Evolutionary conservation across 2,113 vertebrate genomes (phyloP), one percentile per base, ranked within the genome.

Genomic region (Indicator maculatus): DNA sequence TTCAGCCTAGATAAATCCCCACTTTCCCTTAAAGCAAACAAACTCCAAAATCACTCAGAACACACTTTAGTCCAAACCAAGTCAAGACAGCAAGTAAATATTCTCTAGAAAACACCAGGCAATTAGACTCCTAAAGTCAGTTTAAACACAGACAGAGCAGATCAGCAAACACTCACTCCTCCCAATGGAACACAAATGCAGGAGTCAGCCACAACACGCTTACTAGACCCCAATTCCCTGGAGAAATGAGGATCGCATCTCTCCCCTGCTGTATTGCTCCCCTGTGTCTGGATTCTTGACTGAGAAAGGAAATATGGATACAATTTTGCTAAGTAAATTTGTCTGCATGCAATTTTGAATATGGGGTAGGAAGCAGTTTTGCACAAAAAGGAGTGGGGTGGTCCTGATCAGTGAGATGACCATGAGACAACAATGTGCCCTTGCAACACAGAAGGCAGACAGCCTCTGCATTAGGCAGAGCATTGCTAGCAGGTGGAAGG

Each of bases 21-120:
- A 59, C 72, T 89, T 95, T 86, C 70, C 36, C 26, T 86, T 89
- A 93, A 90, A 91, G 44, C 88, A 97, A 96, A 94, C 87, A 96
- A 94, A 93, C 69, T 95, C 73, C 85, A 94, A 73, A 95, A 96
- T 93, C 83, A 27, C 59, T 93, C 69, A 89, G 84, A 95, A 91
- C 90, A 96, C 65, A 86, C 89, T 96, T 55, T 31, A 73, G 44
- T 76, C 90, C 92, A 96, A 93, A 94, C 61, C 82, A 90, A 93
- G 78, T 79, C 86, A 94, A 92, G 86, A 72, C 94, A 95, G 88
- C 89, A 94, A 91, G 90, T 55, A 96, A 96, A 96, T 36, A 95
- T 75, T 86, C 92, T 93, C 86, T 33, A 92, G 89, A 95, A 95
- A 96, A 95, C 83, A 89, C 33, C 50, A 95, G 53, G 65, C 93